A percentile compares a stretch with the other conserved stretches of the same genome.
phyloP scores from a whole-genome alignment of 2,113 vertebrate species.

The Anas platyrhynchos region DNA sequence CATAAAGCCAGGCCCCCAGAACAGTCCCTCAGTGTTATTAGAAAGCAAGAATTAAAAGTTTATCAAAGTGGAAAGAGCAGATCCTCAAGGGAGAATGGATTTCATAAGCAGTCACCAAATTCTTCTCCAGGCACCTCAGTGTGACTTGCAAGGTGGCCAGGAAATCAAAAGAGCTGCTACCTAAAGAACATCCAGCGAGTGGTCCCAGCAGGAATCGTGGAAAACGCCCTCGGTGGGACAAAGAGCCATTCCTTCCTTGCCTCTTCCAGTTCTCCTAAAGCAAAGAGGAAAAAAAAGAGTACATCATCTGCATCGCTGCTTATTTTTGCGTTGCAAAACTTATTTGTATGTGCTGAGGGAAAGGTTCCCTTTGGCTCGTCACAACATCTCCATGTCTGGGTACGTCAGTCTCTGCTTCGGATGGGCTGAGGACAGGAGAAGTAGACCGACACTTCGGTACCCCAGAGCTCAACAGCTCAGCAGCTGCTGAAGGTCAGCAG shows the following conservation, averaged over 20 bases:
- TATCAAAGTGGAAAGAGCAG: conserved; percentile 66
- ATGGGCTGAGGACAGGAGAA: neutral
- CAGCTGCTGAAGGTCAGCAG: neutral
- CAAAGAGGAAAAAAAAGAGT: neutral
- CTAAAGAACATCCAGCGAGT: neutral
- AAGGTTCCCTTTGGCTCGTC: neutral
- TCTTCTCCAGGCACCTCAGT: conserved; percentile 29
- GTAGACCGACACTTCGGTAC: neutral
- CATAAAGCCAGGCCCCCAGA: conserved; percentile 18
- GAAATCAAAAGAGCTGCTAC: conserved; percentile 59
- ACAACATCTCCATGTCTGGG: neutral
- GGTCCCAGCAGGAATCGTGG: conserved; percentile 19
- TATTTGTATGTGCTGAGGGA: neutral
- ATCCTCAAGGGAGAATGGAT: conserved; percentile 54
- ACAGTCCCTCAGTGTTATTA: neutral
- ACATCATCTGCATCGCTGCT: neutral
- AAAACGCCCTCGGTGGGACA: neutral
- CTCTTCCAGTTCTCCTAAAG: neutral
- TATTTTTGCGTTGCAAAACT: neutral
- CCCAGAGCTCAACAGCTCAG: neutral
- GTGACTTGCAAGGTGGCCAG: neutral
- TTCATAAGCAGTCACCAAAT: conserved; percentile 52
- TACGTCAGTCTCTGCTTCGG: neutral
- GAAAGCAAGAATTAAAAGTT: conserved; percentile 56
- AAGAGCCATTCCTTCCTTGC: neutral